These are phyloP conservation scores for Tamias sibiricus DNA, from an alignment of 2,113 vertebrate genomes.

Conservation along the genomic window DNA sequence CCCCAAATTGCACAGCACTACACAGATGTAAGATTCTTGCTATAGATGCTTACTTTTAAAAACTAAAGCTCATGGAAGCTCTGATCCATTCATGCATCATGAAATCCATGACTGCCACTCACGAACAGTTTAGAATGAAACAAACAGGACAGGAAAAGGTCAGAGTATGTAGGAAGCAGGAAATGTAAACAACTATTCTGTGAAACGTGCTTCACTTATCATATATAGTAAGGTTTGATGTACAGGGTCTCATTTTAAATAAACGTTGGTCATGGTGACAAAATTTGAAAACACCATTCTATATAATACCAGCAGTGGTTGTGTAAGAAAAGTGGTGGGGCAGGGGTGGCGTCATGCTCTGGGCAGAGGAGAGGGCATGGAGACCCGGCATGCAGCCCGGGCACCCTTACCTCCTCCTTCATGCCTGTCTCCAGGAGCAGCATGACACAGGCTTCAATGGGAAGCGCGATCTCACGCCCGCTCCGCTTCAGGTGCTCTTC, in stretches of 20 bases:
- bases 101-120: neutral
- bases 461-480: conserved; percentile 94
- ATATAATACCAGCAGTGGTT: too few relatives aligned
- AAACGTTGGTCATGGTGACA: neutral
- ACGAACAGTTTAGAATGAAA: neutral
- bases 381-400: accelerated
- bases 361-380: neutral
- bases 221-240: neutral
- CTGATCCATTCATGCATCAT: neutral
- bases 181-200: neutral
- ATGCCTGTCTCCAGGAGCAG: conserved; percentile 98
- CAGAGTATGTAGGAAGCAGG: too few relatives aligned
- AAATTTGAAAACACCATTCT: neutral
- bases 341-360: neutral
- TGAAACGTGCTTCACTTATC: neutral
- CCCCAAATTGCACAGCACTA: neutral
- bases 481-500: conserved; percentile 98
- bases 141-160: neutral
- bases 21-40: neutral
- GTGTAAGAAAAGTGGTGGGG: too few relatives aligned
- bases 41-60: too few relatives aligned
- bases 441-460: conserved; percentile 98
- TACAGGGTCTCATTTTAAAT: neutral
- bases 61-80: neutral
- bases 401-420: conserved; percentile 94